Evolutionary conservation across 2,888 invertebrate genomes (phyloP).

Genomic region (Ectropis crepuscularia): DNA sequence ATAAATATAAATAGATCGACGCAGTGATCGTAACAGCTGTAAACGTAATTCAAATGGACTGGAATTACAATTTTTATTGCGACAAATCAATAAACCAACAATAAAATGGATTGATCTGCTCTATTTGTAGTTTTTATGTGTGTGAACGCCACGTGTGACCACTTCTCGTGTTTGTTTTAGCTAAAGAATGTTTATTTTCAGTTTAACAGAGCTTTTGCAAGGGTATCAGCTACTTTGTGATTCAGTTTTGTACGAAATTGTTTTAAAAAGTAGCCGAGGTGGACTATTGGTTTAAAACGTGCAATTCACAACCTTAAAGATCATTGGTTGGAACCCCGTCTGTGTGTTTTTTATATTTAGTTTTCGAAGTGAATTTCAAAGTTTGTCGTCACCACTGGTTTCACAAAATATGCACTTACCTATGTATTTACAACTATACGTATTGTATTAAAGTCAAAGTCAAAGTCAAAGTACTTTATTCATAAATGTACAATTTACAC

Average conservation of each 20-base stretch:
- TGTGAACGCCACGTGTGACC: conserved; percentile 23
- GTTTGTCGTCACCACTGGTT: too few species aligned
- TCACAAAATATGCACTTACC: too few species aligned
- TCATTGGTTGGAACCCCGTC: too few species aligned
- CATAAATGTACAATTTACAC: too few species aligned
- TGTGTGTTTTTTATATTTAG: too few species aligned
- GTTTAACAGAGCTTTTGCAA: conserved; percentile 6
- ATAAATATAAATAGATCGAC: conserved; percentile 17
- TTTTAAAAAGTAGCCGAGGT: too few species aligned
- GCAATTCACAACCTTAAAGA: too few species aligned
- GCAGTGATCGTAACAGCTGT: conserved; percentile 22
- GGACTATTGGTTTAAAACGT: too few species aligned
- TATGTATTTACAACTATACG: too few species aligned
- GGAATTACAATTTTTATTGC: conserved; percentile 23
- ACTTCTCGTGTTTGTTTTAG: conserved; percentile 22
- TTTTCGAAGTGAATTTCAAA: too few species aligned
- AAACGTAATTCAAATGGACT: conserved; percentile 19
- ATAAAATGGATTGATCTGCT: conserved; percentile 28
- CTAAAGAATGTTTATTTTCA: conserved; percentile 24
- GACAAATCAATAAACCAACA: conserved; percentile 29
- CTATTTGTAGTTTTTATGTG: conserved; percentile 24
- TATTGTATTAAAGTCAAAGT: too few species aligned
- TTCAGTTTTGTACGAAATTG: background rate
- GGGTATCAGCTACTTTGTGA: background rate
- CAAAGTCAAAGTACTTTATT: too few species aligned